These are phyloP conservation scores for Tetragonula carbonaria DNA, from an alignment of 2,888 invertebrate genomes.

Conservation along the genomic window DNA sequence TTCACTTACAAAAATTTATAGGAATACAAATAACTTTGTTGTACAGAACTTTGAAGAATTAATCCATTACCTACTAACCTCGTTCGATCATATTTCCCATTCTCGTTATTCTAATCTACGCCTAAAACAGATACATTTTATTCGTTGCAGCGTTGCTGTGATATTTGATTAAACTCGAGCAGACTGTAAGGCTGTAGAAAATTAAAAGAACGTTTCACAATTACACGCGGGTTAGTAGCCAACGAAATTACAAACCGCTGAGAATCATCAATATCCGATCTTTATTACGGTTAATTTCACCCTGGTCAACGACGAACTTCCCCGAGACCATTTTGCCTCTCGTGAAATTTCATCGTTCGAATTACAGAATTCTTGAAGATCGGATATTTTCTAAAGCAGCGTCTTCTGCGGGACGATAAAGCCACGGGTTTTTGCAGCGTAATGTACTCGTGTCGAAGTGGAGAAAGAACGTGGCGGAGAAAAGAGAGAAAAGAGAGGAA, in stretches of 20 bases:
- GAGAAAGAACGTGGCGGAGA: conserved; percentile 5
- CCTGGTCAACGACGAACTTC: neutral
- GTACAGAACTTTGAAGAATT: neutral
- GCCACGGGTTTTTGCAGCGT: conserved; percentile 28
- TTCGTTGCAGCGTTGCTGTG: no score
- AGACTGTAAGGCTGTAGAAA: no score
- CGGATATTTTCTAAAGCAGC: neutral
- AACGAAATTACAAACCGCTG: neutral
- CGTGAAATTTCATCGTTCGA: neutral
- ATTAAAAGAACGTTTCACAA: neutral
- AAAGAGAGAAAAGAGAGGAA: conserved; percentile 30
- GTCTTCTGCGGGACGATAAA: neutral
- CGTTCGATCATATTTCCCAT: no score
- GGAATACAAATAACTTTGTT: neutral
- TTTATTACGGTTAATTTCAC: neutral
- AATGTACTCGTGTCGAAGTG: conserved; percentile 40
- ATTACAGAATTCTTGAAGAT: neutral
- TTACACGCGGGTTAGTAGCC: neutral
- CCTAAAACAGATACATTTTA: no score
- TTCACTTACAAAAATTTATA: no score
- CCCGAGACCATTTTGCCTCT: neutral
- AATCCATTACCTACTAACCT: no score
- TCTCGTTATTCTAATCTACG: no score
- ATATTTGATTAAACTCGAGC: no score
- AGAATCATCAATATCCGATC: neutral